phyloP scores from a whole-genome alignment of 2,113 vertebrate species.

The Limnothrissa miodon region DNA sequence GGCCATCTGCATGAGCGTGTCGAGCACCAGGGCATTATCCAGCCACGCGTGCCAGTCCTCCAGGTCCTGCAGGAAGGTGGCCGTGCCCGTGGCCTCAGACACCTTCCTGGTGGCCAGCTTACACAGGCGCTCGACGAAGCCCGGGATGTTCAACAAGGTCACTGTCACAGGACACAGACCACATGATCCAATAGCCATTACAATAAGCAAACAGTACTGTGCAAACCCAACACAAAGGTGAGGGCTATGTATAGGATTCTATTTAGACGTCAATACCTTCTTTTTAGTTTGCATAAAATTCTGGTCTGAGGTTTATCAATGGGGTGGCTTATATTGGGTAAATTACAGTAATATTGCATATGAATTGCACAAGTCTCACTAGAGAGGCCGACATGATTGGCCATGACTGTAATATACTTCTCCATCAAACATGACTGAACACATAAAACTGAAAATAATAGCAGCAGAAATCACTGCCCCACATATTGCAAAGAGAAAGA shows the following conservation, averaged over 20 bases:
- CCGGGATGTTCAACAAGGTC: constrained; percentile 92
- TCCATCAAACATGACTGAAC: neutral
- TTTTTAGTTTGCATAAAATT: too few species aligned
- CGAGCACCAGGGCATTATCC: constrained; percentile 91
- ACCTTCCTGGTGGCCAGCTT: constrained; percentile 94
- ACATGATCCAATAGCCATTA: neutral
- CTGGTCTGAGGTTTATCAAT: too few species aligned
- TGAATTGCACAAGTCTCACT: neutral
- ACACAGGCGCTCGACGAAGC: constrained; percentile 93
- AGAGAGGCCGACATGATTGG: neutral
- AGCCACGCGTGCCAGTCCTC: constrained; percentile 99
- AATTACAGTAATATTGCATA: neutral
- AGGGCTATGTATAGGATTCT: too few species aligned
- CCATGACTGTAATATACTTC: neutral
- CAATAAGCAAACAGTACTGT: neutral
- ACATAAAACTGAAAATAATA: neutral
- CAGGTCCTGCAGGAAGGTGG: constrained; percentile 91
- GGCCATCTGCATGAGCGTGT: constrained; percentile 96
- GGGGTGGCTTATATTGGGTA: too few species aligned
- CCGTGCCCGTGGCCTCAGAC: constrained; percentile 86
- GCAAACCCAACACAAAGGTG: too few species aligned
- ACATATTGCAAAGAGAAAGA: neutral
- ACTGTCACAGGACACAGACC: constrained; percentile 64
- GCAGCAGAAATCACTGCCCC: neutral
- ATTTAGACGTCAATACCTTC: too few species aligned